Evolutionary conservation across 2,113 vertebrate species (phyloP), one percentile per base, ranked within the genome.

Genomic region (Mus spicilegus): DNA sequence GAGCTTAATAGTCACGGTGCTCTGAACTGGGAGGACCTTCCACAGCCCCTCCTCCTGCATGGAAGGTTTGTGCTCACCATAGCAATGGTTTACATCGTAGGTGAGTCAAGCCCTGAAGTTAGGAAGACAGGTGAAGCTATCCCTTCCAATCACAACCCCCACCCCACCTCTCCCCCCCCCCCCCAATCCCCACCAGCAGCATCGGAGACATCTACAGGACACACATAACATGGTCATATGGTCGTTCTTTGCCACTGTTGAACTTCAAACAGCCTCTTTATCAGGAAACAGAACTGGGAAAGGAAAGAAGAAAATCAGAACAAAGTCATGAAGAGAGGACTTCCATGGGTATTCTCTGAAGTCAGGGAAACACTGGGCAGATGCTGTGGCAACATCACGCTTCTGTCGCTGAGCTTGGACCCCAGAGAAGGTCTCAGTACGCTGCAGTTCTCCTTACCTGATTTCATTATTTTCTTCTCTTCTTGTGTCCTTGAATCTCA

Each of bases 401-500:
- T 5, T 36, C 16, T 20, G 1, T 4, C 3, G 6, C 87, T 49
- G 39, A 95, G 26, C 78, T 63, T n/a, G 4, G 9, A 42, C 67
- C 67, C 17, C n/a, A 1, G 3, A 39, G 69, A 51, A 3, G 2
- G 13, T 46, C 72, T 73, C 72, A 2, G 89, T 20, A 3, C 30
- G 61, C 89, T 24, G 22, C 67, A 1, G 17, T 24, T 58, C 81
- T 73, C 81, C 85, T 92, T 42, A 39, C 72, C 39, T 69, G 58
- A n/a, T 77, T 61, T 76, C 33, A 24, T 89, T 75, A 4, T 51
- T 42, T 10, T 49, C 67, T 39, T 67, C 56, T 61, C 87, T 67
- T 87, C 65, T 22, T 33, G 2, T 63, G 42, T 42, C 22, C 97
- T 96, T 96, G 87, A 92, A 39, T 81, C 67, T 39, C 65, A 78